These are phyloP conservation scores for Anguilla japonica DNA, from an alignment of 2,113 vertebrate species.

Conservation along the genomic window DNA sequence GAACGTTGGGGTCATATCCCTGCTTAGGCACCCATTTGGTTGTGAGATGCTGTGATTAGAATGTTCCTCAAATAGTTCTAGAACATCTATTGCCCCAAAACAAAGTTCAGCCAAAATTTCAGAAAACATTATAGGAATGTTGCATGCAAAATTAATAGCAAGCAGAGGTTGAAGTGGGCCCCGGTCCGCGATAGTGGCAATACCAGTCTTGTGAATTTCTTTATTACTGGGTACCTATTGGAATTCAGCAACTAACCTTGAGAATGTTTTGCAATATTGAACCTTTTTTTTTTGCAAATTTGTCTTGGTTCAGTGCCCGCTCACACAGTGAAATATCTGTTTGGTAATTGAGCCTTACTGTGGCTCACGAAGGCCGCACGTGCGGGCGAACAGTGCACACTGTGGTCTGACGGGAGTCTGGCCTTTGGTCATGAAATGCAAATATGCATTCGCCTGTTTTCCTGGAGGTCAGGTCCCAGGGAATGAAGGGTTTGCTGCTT, in stretches of 20 bases:
- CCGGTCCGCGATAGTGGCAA: too few relatives aligned
- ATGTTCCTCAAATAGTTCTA: too few relatives aligned
- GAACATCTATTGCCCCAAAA: too few relatives aligned
- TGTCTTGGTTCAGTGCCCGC: conserved; percentile 13
- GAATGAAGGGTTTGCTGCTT: background rate
- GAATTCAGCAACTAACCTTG: conserved; percentile 3
- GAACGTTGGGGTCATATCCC: too few relatives aligned
- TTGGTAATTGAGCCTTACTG: background rate
- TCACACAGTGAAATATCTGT: background rate
- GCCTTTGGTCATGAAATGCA: background rate
- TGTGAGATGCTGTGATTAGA: too few relatives aligned
- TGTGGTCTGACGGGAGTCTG: background rate
- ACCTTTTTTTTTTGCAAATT: background rate
- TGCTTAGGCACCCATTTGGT: too few relatives aligned
- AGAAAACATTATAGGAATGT: too few relatives aligned
- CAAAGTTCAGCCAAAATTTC: too few relatives aligned
- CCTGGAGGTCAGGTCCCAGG: background rate
- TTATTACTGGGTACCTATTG: background rate
- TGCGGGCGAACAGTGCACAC: background rate
- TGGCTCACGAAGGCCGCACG: background rate
- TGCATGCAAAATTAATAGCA: too few relatives aligned
- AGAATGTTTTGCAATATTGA: background rate
- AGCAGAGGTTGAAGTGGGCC: too few relatives aligned
- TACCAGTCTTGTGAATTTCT: background rate
- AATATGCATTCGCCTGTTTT: background rate